These are phyloP conservation scores for Pipra filicauda DNA, from an alignment of 2,113 vertebrate species.

Conservation along the genomic window DNA sequence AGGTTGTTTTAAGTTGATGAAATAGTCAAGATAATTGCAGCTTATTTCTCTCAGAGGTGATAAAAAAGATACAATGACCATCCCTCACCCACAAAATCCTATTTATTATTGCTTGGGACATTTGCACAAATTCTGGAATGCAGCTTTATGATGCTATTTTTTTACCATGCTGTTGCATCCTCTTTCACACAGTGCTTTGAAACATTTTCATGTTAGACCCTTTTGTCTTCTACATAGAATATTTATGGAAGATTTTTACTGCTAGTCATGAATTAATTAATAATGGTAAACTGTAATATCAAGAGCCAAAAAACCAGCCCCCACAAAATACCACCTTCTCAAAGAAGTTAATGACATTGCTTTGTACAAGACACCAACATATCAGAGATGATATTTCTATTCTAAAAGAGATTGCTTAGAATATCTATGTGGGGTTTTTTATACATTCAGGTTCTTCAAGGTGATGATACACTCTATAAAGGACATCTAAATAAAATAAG, in stretches of 20 bases:
- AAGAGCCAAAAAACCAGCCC: neutral
- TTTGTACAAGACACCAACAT: neutral
- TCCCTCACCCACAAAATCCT: neutral
- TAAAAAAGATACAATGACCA: neutral
- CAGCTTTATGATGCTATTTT: neutral
- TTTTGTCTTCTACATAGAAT: neutral
- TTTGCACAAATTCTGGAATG: neutral
- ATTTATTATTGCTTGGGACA: neutral
- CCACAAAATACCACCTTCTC: neutral
- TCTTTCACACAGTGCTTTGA: neutral
- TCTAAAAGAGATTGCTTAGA: neutral
- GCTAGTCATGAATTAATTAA: neutral
- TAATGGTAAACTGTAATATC: neutral
- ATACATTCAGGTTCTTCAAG: neutral
- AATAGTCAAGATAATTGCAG: neutral
- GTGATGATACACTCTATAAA: neutral
- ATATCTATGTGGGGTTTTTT: neutral
- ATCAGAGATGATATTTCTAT: neutral
- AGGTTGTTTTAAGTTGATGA: neutral
- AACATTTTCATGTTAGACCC: neutral
- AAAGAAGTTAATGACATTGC: neutral
- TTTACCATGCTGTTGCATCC: neutral
- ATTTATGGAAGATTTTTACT: neutral
- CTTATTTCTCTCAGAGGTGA: neutral
- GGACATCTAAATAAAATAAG: neutral